Evolutionary conservation across 2,113 vertebrate genomes (phyloP).

Genomic region (Chlorodrepanis virens): DNA sequence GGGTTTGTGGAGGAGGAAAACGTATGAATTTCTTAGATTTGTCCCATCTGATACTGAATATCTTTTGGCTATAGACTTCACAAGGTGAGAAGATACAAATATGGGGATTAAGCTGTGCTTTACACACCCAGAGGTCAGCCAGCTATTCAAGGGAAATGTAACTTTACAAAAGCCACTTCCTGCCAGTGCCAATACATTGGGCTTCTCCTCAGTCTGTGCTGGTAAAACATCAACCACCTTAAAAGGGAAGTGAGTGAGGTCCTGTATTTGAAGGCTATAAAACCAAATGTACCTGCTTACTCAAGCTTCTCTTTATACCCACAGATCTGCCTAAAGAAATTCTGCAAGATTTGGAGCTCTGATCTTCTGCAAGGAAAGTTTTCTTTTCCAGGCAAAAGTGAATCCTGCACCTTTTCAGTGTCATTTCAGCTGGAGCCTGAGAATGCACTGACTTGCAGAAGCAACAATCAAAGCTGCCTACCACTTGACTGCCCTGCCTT

Average conservation of each 20-base stretch:
- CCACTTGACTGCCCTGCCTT: neutral
- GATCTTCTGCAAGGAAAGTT: neutral
- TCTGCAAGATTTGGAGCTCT: neutral
- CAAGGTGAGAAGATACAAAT: neutral
- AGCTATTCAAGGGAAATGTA: neutral
- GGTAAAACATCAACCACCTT: neutral
- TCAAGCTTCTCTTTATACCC: neutral
- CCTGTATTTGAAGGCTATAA: neutral
- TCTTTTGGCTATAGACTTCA: neutral
- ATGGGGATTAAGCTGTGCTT: neutral
- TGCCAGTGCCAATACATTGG: rapidly evolving
- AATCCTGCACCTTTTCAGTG: neutral
- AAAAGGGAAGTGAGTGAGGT: neutral
- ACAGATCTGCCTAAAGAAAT: neutral
- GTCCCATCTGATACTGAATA: neutral
- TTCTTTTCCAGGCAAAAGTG: neutral
- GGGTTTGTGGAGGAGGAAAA: rapidly evolving
- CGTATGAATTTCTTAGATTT: neutral
- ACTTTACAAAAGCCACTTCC: neutral
- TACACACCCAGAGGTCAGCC: neutral
- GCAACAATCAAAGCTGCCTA: neutral
- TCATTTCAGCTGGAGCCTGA: neutral
- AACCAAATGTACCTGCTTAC: neutral
- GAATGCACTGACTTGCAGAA: neutral
- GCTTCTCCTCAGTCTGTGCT: neutral